phyloP scores from a whole-genome alignment of 2,113 vertebrate genomes.

The Oreamnos americanus region DNA sequence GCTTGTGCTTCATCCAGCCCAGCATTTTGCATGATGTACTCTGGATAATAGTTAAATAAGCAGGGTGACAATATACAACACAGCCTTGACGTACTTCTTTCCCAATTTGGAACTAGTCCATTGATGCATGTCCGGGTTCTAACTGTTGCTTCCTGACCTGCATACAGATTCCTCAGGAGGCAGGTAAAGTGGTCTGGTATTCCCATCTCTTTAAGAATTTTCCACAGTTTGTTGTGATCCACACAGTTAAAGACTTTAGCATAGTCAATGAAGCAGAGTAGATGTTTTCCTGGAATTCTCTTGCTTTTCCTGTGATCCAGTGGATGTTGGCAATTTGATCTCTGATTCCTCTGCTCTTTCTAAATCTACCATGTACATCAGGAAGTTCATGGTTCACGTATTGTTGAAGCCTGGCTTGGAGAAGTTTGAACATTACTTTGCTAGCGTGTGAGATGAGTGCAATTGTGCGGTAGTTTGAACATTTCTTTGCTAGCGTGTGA shows the following conservation, averaged over 20 bases:
- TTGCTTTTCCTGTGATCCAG: not conserved
- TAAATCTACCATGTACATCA: not conserved
- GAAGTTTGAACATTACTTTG: not conserved
- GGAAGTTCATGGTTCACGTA: not conserved
- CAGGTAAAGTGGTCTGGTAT: not conserved
- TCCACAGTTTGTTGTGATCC: not conserved
- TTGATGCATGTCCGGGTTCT: not conserved
- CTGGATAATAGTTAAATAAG: not conserved
- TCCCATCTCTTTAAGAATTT: not conserved
- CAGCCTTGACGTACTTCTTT: not conserved
- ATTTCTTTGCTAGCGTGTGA: not conserved
- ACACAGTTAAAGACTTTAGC: not conserved
- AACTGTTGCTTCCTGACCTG: not conserved
- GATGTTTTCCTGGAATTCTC: not conserved
- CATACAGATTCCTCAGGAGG: not conserved
- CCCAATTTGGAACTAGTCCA: not conserved
- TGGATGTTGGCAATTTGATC: not conserved
- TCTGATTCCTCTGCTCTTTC: not conserved
- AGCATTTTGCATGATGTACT: not conserved
- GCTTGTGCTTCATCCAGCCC: not conserved
- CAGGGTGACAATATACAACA: not conserved
- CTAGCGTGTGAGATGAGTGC: not conserved
- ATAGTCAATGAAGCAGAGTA: not conserved
- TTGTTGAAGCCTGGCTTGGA: not conserved
- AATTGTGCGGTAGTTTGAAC: not conserved